phyloP scores from a whole-genome alignment of 1,140 invertebrate species.

The Orchesella cincta region DNA sequence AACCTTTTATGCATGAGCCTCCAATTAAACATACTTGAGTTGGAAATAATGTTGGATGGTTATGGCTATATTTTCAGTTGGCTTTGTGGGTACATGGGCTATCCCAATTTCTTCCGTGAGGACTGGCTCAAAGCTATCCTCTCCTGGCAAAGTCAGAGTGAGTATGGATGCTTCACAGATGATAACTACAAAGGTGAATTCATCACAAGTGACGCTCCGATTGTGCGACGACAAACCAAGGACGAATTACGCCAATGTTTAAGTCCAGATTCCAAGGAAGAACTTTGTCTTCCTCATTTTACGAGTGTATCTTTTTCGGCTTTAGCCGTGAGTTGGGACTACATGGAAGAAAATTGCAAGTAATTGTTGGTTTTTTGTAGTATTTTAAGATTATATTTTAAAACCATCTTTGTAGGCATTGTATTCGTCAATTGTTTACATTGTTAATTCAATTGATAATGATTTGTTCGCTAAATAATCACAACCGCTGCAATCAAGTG shows the following conservation, averaged over 20 bases:
- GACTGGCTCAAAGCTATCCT: slow-evolving; percentile 4
- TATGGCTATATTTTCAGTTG: slow-evolving; percentile 1
- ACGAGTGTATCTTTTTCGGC: slow-evolving; percentile 1
- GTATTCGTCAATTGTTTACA: too few species aligned
- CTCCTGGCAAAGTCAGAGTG: slow-evolving; percentile 23
- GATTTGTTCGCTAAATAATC: too few species aligned
- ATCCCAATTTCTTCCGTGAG: slow-evolving; percentile 5
- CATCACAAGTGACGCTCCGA: neutral
- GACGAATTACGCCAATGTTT: neutral
- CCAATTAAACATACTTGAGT: neutral
- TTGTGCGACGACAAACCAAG: neutral
- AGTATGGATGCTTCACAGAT: slow-evolving; percentile 19
- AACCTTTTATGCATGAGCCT: neutral
- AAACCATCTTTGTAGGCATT: too few species aligned
- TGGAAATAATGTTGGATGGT: neutral
- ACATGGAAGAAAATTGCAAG: slow-evolving; percentile 10
- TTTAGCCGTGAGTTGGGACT: neutral
- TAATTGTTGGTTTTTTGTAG: too few species aligned
- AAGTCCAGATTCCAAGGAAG: neutral
- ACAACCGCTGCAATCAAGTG: too few species aligned
- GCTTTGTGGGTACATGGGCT: slow-evolving; percentile 4
- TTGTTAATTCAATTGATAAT: too few species aligned
- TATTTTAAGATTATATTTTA: too few species aligned
- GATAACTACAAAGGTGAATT: neutral
- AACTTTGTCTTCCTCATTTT: slow-evolving; percentile 7